Evolutionary conservation across 2,888 invertebrate genomes (phyloP), one percentile per base, ranked within the genome.

Genomic region (Dilophus febrilis): DNA sequence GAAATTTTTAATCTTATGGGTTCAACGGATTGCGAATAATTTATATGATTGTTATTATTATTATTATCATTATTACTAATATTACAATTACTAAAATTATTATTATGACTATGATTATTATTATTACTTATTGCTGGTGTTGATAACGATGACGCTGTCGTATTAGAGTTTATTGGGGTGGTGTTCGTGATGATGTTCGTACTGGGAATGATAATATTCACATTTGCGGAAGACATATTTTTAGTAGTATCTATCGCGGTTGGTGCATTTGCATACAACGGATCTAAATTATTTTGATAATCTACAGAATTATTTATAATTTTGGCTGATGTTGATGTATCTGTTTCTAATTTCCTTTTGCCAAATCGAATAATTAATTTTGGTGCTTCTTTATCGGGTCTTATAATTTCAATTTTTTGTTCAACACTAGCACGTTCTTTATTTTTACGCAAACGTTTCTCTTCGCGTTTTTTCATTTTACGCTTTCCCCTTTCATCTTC

Each of bases 1-100:
- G 85, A 74, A 48, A 88, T 59, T 70, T 88, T 88, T 65, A 88
- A 72, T 48, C 83, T 74, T 48, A 88, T 81, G 12, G 86, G 86
- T 28, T 79, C 77, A 49, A 77, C 71, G 45, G 22, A 22, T 4
- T 22, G 22, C 22, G 22, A 6, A 22, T 4, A 52, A 74, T 70
- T 48, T n/a, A n/a, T n/a, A 74, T 66, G 54, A 71, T 71, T 65
- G 64, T 66, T 46, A 65, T 61, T 38, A 65, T 65, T 51, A 65
- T 65, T 10, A 41, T 70, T 68, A 53, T 22, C 22, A 22, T 22
- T 22, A 22, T 22, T 22, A 22, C 8, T 22, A 22, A 6, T 22
- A 22, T 22, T 22, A 22, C 8, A 8, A 22, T 22, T 22, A 22
- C 5, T 22, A 22, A 6, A 6, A 22, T 22, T 22, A 70, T 53